These are phyloP conservation scores for Hephaestus fuliginosus DNA, from an alignment of 2,797 vertebrate genomes.

Conservation along the genomic window DNA sequence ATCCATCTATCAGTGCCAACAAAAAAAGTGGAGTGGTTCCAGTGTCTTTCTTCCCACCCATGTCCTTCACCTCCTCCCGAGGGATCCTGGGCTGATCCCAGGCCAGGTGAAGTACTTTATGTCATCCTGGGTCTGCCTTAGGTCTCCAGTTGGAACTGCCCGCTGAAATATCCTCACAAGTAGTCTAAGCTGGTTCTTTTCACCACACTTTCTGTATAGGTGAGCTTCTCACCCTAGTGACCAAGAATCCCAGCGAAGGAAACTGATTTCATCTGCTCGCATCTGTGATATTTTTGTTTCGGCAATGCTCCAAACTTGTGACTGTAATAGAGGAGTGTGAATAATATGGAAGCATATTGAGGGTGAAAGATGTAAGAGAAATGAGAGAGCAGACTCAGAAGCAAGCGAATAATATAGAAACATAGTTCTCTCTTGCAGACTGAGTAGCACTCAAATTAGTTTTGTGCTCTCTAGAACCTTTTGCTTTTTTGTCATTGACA, in stretches of 20 bases:
- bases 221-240: not conserved
- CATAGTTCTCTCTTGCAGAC: not conserved
- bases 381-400: too few relatives aligned
- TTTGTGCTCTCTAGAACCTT: not conserved
- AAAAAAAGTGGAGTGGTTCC: not conserved
- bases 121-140: conserved; percentile 18
- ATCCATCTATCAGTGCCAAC: not conserved
- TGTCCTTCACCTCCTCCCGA: not conserved
- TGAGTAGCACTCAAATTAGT: not conserved
- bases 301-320: not conserved
- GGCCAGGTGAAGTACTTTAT: conserved; percentile 31
- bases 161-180: not conserved
- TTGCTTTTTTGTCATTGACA: not conserved
- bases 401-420: too few relatives aligned
- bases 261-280: not conserved
- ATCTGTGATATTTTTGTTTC: not conserved
- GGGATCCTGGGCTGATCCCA: conserved; percentile 17
- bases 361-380: not conserved
- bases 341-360: too few relatives aligned
- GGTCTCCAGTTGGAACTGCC: not conserved
- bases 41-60: not conserved
- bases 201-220: not conserved
- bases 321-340: not conserved
- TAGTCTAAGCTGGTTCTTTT: not conserved
- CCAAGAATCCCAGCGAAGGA: not conserved